Evolutionary conservation across 2,888 invertebrate species (phyloP).

Genomic region (Ectemnius cavifrons): DNA sequence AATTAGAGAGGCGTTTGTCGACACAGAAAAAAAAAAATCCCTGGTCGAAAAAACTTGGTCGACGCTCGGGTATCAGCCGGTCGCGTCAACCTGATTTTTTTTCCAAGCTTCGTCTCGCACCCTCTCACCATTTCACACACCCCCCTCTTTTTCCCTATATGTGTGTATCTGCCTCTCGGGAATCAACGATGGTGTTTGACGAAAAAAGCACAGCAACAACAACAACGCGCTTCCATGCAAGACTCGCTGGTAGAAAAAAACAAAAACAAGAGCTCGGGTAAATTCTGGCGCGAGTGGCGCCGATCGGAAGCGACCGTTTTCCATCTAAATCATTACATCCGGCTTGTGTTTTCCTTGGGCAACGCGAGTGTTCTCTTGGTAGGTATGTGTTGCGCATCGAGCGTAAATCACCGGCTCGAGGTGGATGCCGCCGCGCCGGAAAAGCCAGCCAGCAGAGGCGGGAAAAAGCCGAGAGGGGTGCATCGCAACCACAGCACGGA

Average conservation of each 20-base stretch:
- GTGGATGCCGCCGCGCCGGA: background rate
- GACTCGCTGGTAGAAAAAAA: background rate
- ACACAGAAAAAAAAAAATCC: too few relatives aligned
- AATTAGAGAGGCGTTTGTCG: too few relatives aligned
- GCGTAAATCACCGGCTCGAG: slow-evolving; percentile 3
- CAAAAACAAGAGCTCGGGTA: background rate
- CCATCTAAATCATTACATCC: background rate
- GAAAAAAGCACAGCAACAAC: background rate
- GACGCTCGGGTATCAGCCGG: too few relatives aligned
- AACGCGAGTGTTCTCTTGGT: background rate
- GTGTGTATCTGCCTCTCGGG: background rate
- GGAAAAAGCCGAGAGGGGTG: background rate
- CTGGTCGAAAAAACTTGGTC: too few relatives aligned
- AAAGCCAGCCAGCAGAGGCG: slow-evolving; percentile 1
- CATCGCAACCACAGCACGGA: too few relatives aligned
- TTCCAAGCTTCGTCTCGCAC: too few relatives aligned
- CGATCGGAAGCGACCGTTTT: slow-evolving; percentile 5
- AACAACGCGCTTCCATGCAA: background rate
- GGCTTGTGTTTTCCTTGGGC: background rate
- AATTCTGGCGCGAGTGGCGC: background rate
- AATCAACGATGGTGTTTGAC: background rate
- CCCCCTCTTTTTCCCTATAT: background rate
- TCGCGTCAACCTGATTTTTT: too few relatives aligned
- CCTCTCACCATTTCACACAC: too few relatives aligned
- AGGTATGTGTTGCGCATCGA: slow-evolving; percentile 1